These are phyloP conservation scores for Gila orcuttii DNA, from an alignment of 2,113 vertebrate genomes.

Conservation along the genomic window DNA sequence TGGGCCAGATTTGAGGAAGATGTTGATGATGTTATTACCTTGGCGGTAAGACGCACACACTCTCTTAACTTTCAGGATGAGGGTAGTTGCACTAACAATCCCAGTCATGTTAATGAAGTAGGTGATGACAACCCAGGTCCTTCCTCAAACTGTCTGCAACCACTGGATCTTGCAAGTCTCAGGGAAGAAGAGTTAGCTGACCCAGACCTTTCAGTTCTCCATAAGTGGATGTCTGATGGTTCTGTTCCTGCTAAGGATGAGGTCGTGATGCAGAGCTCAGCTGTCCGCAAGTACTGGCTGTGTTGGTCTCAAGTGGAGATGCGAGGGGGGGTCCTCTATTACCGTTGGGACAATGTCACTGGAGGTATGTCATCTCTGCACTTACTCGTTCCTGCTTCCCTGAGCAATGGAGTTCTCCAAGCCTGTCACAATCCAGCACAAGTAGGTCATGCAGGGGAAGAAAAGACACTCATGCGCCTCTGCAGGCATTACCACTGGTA, in stretches of 20 bases:
- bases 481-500: constrained; percentile 15
- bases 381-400: not conserved
- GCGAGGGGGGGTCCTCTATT: not conserved
- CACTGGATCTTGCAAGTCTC: not conserved
- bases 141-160: not conserved
- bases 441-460: constrained; percentile 21
- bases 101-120: not conserved
- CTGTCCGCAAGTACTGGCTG: not conserved
- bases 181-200: not conserved
- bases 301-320: constrained; percentile 16
- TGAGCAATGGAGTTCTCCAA: not conserved
- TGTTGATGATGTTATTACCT: no score
- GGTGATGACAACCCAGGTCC: not conserved
- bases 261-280: not conserved
- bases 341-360: not conserved
- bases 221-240: not conserved
- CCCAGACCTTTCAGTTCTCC: not conserved
- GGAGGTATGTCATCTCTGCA: not conserved
- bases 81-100: not conserved
- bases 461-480: constrained; percentile 2
- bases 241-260: not conserved
- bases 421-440: constrained; percentile 15
- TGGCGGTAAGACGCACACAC: no score
- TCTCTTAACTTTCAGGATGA: not conserved
- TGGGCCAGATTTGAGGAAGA: no score